Evolutionary conservation across 2,888 invertebrate species (phyloP).

Genomic region (Temnothorax ravouxi): DNA sequence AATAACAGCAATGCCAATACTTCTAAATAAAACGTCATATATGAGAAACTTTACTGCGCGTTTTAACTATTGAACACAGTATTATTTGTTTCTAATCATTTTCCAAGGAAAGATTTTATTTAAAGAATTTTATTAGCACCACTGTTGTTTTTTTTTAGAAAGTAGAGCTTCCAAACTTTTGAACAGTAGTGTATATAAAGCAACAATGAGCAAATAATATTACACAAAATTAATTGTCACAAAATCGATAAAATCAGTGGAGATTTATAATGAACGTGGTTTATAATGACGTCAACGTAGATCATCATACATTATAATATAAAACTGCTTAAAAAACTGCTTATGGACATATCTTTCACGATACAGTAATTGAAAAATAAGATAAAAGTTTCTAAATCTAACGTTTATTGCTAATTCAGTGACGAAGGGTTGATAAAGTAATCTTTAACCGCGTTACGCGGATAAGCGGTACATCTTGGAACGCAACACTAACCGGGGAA

Average conservation of each 20-base stretch:
- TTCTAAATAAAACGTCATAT: too few species aligned
- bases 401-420: neutral
- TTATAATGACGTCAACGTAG: too few species aligned
- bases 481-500: constrained; percentile 40
- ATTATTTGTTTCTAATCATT: too few species aligned
- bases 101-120: too few species aligned
- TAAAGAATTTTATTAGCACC: too few species aligned
- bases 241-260: neutral
- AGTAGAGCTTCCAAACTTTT: too few species aligned
- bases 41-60: too few species aligned
- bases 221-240: neutral
- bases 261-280: neutral
- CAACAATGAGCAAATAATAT: neutral
- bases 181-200: too few species aligned
- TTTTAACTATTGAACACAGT: too few species aligned
- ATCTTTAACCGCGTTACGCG: neutral
- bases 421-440: constrained; percentile 9
- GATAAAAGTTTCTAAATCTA: neutral
- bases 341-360: neutral
- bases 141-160: too few species aligned
- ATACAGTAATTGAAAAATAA: neutral
- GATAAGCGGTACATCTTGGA: constrained; percentile 28
- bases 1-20: too few species aligned
- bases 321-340: neutral
- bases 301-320: neutral